Base-by-base conservation (phyloP, 2,113 vertebrate genomes). In the Ammodytes dubius region DNA sequence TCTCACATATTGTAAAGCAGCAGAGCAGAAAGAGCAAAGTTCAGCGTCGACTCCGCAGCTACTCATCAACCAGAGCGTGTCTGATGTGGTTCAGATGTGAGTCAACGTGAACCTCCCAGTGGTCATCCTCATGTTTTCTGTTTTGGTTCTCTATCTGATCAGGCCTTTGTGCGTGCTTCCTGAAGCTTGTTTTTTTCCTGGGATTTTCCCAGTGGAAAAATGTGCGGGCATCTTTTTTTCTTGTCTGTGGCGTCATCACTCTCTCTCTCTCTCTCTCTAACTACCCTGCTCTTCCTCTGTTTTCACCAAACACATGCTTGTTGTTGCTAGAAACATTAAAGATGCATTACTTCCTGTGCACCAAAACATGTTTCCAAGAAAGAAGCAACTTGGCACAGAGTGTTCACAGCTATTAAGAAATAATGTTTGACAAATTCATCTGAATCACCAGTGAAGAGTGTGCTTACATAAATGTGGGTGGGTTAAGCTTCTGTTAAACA, bases 51-150 rank as follows among this genome's bases (percentile, higher is more conserved):
- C n/a, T 10, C n/a, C 4, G 5, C 39, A 56, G 86, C 65, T 70
- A 71, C 77, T 78, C 35, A 84, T 82, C 86, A 79, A 63, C 82
- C 66, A 56, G 70, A 43, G 9, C 2, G 19, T 54, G n/a, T n/a
- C 69, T 49, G 57, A 63, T 77, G 63, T 70, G 84, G n/a, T 37
- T 73, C 63, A 52, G 61, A n/a, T n/a, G n/a, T 46, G 60, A 59
- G 54, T 14, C 53, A 52, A 46, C n/a, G n/a, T n/a, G n/a, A n/a
- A n/a, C n/a, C n/a, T n/a, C n/a, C n/a, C n/a, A n/a, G n/a, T n/a
- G n/a, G n/a, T n/a, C n/a, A n/a, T n/a, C n/a, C n/a, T n/a, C n/a
- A n/a, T n/a, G n/a, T n/a, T n/a, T n/a, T n/a, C n/a, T n/a, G n/a
- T n/a, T n/a, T n/a, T n/a, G n/a, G n/a, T n/a, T n/a, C n/a, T n/a